Conservation (phyloP, 2,888 invertebrate species). For the Tubiluchus corallicola region DNA sequence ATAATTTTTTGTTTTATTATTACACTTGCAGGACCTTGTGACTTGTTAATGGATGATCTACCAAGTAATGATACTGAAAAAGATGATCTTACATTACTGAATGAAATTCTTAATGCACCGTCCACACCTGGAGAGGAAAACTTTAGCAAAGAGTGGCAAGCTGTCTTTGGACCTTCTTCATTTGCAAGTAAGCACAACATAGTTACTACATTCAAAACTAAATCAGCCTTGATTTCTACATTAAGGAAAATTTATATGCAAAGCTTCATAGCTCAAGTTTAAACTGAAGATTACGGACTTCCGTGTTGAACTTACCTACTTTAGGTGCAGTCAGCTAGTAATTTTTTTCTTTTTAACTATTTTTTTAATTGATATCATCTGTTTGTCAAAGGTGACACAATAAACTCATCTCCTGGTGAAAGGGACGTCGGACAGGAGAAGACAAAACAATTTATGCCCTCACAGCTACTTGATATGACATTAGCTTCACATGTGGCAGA, state of each 20-base stretch:
- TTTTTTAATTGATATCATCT: no score
- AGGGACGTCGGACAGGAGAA: slow-evolving; percentile 16
- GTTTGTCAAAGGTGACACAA: no score
- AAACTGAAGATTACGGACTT: no score
- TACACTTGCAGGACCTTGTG: slow-evolving; percentile 17
- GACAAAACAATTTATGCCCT: slow-evolving; percentile 27
- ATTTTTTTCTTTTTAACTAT: no score
- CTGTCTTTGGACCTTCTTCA: slow-evolving; percentile 23
- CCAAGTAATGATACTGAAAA: slow-evolving; percentile 26
- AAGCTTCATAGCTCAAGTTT: no score
- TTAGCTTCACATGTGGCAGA: background rate
- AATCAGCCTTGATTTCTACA: no score
- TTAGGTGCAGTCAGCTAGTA: no score
- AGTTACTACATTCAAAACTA: no score
- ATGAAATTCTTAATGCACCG: slow-evolving; percentile 30
- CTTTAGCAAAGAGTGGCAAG: slow-evolving; percentile 26
- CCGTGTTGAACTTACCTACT: no score
- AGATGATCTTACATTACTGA: slow-evolving; percentile 30
- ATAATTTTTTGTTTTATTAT: no score
- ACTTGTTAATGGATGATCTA: slow-evolving; percentile 26
- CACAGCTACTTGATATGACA: slow-evolving; percentile 26
- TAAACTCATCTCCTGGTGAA: slow-evolving; percentile 17
- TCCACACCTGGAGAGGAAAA: slow-evolving; percentile 23
- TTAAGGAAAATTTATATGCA: no score
- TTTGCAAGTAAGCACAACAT: background rate